Conservation (phyloP, 2,888 invertebrate species). For the Caenorhabditis japonica region DNA sequence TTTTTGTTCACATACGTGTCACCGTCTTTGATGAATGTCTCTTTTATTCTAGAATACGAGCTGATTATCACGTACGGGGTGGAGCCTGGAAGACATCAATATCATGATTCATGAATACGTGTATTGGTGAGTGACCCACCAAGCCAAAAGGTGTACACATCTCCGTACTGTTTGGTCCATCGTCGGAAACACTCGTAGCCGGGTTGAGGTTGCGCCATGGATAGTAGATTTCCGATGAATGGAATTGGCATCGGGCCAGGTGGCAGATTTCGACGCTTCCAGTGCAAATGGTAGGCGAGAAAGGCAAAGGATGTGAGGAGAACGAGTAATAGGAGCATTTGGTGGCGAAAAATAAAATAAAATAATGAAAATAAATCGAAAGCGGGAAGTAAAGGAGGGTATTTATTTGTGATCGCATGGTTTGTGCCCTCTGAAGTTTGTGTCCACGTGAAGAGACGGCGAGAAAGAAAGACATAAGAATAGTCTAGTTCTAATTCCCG, state of each 20-base stretch:
- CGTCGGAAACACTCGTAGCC: constrained; percentile 39
- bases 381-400: too few species aligned
- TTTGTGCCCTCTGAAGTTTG: too few species aligned
- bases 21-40: constrained; percentile 57
- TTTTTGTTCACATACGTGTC: constrained; percentile 49
- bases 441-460: too few species aligned
- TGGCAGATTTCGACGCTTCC: constrained; percentile 49
- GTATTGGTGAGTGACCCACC: constrained; percentile 1
- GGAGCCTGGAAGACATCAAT: constrained; percentile 25
- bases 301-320: constrained; percentile 13
- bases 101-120: neutral
- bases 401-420: too few species aligned
- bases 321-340: neutral
- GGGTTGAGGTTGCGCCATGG: constrained; percentile 11
- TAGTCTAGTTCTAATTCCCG: too few species aligned
- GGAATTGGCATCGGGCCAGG: constrained; percentile 51
- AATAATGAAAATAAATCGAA: too few species aligned
- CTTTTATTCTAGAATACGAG: constrained; percentile 46
- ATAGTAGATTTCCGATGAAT: constrained; percentile 33
- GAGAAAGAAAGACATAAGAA: too few species aligned
- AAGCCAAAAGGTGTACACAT: constrained; percentile 34
- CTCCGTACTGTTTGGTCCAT: constrained; percentile 35
- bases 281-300: constrained; percentile 32
- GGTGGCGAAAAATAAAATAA: too few species aligned
- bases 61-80: constrained; percentile 40